phyloP scores from a whole-genome alignment of 1,140 invertebrate species.

The Sitophilus oryzae region DNA sequence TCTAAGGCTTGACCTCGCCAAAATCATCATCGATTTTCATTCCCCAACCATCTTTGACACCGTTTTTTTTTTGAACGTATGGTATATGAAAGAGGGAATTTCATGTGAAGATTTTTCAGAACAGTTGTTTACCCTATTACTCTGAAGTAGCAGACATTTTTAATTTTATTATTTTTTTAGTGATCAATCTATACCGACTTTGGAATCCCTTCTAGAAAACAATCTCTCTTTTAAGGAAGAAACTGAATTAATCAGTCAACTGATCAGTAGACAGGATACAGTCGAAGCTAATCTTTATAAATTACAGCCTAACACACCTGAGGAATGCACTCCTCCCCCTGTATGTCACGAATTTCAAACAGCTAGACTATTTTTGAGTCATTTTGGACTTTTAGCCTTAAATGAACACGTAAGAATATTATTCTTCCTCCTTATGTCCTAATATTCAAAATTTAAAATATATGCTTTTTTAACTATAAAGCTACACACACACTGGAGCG shows the following conservation, averaged over 20 bases:
- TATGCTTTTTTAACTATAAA: too few relatives aligned
- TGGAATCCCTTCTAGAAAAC: slow-evolving; percentile 55
- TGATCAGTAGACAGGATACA: slow-evolving; percentile 47
- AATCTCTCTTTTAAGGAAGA: slow-evolving; percentile 49
- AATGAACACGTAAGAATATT: slow-evolving; percentile 52
- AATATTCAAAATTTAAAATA: not conserved
- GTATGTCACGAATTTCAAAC: slow-evolving; percentile 90
- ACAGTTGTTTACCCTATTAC: too few relatives aligned
- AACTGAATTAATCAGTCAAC: slow-evolving; percentile 51
- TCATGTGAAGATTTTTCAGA: too few relatives aligned
- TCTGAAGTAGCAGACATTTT: not conserved
- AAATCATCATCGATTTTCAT: too few relatives aligned
- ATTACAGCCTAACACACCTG: slow-evolving; percentile 45
- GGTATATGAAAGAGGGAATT: too few relatives aligned
- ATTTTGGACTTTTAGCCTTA: slow-evolving; percentile 86
- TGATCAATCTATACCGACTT: slow-evolving; percentile 64
- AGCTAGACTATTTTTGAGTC: slow-evolving; percentile 85
- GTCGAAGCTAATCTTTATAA: slow-evolving; percentile 42
- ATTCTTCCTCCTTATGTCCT: not conserved
- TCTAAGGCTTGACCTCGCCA: too few relatives aligned
- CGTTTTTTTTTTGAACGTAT: too few relatives aligned
- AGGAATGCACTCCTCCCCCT: slow-evolving; percentile 63
- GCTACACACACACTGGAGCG: too few relatives aligned
- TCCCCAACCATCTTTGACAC: too few relatives aligned
- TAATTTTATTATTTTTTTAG: slow-evolving; percentile 41